Base-by-base conservation (phyloP, 2,888 invertebrate species). In the Dysmachus trigonus region DNA sequence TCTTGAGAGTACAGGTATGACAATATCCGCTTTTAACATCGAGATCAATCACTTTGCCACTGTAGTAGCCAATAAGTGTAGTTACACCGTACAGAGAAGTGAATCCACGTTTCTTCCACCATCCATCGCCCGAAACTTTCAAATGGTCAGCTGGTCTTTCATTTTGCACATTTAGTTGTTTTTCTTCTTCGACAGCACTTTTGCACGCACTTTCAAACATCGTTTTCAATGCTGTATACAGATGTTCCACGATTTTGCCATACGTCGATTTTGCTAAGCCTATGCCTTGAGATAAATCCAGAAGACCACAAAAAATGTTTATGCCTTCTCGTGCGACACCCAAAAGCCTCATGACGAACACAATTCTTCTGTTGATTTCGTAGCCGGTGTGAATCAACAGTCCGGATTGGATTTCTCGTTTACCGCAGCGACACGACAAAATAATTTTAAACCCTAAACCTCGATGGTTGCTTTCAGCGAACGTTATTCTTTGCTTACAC, bases 351-450 rank as follows among this genome's bases (percentile, higher is more conserved):
- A 53, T 53, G 4, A 53, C 53, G 8, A 53, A 18, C 15, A 53
- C 53, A 2, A 89, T 86, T 85, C 88, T 38, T 51, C 88, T 77
- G 77, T 89, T 89, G 51, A 89, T 86, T 87, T 89, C 89, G 74
- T 73, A 89, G 1, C 84, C 62, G 53, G 86, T 88, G 74, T 87
- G 73, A 10, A 88, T 73, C 13, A 86, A 85, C 27, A 85, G 87
- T 15, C 53, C 53, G 3, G 53, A 53, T 5, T 15, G 3, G 3
- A 53, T 53, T 53, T 35, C 33, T 76, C 33, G 6, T 31, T 33
- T 10, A 6, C 35, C 76, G 10, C 72, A 72, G 4, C 2, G 18
- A 72, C 72, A 72, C 72, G 27, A 5, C 2, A 27, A 4, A 30
- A 76, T 10, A n/a, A 76, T 76, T 30, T 76, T 76, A 15, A 76